Percentiles rank a stretch among this genome's conserved stretches.
Evolutionary conservation across 2,113 vertebrate species (phyloP).

Genomic region (Lasiurus borealis): DNA sequence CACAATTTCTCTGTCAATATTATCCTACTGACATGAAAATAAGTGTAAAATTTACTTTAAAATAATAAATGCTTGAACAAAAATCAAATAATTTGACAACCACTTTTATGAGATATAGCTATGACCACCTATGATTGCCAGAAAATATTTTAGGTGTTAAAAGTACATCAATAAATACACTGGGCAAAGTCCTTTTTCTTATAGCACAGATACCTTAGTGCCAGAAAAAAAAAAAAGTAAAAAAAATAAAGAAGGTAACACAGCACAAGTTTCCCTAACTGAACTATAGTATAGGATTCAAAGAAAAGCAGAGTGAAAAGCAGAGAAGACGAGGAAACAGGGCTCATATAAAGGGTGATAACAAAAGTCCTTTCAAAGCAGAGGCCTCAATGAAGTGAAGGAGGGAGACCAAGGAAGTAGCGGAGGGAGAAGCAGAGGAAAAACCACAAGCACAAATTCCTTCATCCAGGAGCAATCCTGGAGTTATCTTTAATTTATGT

Average conservation of each 20-base stretch:
- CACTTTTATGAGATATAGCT: background rate
- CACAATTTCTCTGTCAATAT: background rate
- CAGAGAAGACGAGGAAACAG: background rate
- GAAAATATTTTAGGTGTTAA: background rate
- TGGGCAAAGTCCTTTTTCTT: background rate
- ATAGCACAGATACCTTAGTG: background rate
- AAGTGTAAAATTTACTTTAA: slow-evolving; percentile 25
- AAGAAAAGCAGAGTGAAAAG: background rate
- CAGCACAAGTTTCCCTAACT: background rate
- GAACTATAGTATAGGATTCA: background rate
- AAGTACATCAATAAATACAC: background rate
- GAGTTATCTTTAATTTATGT: background rate
- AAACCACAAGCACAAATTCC: background rate
- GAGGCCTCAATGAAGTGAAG: background rate
- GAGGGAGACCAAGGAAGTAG: background rate
- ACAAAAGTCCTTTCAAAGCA: background rate
- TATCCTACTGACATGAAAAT: background rate
- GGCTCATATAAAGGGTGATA: background rate
- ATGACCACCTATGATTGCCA: background rate
- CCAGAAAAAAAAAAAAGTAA: background rate
- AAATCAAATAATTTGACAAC: background rate
- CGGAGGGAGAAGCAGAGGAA: background rate
- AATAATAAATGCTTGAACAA: background rate
- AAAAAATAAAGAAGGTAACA: background rate
- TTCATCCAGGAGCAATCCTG: background rate